Percentiles rank a stretch among this genome's conserved stretches.
Conservation (phyloP, 2,888 invertebrate genomes). For the Lissocephala sabroskyi region DNA sequence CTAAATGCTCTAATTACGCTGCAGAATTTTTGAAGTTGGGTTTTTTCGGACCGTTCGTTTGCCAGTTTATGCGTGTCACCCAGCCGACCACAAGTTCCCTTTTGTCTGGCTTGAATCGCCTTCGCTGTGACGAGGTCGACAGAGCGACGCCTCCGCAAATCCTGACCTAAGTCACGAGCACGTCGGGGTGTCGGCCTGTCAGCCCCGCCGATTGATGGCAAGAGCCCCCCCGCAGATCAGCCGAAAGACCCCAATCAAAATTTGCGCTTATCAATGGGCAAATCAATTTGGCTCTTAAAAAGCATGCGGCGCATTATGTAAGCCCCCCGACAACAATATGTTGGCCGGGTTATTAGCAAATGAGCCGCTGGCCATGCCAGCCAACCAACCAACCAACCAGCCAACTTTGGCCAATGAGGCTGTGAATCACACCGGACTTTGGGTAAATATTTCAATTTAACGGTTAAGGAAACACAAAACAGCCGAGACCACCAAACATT, state of each 20-base stretch:
- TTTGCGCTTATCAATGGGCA: slow-evolving; percentile 49
- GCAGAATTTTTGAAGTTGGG: slow-evolving; percentile 31
- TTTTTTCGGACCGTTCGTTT: not conserved
- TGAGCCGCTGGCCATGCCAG: slow-evolving; percentile 11
- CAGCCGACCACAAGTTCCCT: not conserved
- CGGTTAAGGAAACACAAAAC: slow-evolving; percentile 34
- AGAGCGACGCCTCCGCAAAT: slow-evolving; percentile 23
- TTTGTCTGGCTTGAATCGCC: not conserved
- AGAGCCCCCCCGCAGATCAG: not conserved
- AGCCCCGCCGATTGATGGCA: slow-evolving; percentile 41
- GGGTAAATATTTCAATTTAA: slow-evolving; percentile 62
- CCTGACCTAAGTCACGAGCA: slow-evolving; percentile 54
- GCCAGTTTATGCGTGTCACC: not conserved
- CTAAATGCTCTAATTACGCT: slow-evolving; percentile 52
- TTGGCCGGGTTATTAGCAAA: slow-evolving; percentile 38
- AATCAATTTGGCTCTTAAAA: slow-evolving; percentile 35
- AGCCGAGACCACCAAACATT: slow-evolving; percentile 7
- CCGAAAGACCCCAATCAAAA: slow-evolving; percentile 1
- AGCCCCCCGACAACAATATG: not conserved
- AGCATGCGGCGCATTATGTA: not conserved
- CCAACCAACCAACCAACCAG: slow-evolving; percentile 1
- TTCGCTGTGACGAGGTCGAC: slow-evolving; percentile 10
- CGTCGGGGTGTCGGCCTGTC: not conserved
- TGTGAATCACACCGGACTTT: slow-evolving; percentile 37
- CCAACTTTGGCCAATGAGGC: slow-evolving; percentile 15